Percentiles rank a stretch among this genome's conserved stretches.
Conservation (phyloP, 2,888 invertebrate genomes). For the Pardosa pseudoannulata region DNA sequence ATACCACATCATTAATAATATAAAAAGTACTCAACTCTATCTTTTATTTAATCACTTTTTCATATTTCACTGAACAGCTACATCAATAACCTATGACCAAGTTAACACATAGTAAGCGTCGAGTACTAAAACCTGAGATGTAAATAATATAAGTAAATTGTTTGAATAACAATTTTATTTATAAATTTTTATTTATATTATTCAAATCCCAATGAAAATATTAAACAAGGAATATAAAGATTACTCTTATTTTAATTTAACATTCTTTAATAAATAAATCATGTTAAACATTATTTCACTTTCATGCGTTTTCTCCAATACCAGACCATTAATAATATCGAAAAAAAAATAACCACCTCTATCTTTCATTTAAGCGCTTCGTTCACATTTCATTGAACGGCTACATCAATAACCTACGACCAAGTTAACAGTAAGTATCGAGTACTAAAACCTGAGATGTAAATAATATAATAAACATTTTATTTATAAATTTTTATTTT, state of each 20-base stretch:
- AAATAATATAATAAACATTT: no score
- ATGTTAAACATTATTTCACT: background rate
- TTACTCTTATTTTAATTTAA: no score
- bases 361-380: slow-evolving; percentile 31
- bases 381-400: slow-evolving; percentile 54
- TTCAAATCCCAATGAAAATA: no score
- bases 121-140: background rate
- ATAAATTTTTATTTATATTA: no score
- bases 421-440: slow-evolving; percentile 46
- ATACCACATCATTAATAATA: background rate
- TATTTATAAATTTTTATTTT: no score
- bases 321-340: background rate
- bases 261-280: no score
- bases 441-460: background rate
- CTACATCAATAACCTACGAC: slow-evolving; percentile 9
- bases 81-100: slow-evolving; percentile 20
- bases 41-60: slow-evolving; percentile 32
- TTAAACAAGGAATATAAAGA: background rate
- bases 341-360: slow-evolving; percentile 30
- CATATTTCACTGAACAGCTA: slow-evolving; percentile 44
- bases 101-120: slow-evolving; percentile 46
- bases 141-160: no score
- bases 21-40: slow-evolving; percentile 34
- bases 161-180: no score
- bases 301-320: background rate